These are phyloP conservation scores for Sinosuthora webbiana DNA, from an alignment of 2,113 vertebrate genomes.

Conservation along the genomic window DNA sequence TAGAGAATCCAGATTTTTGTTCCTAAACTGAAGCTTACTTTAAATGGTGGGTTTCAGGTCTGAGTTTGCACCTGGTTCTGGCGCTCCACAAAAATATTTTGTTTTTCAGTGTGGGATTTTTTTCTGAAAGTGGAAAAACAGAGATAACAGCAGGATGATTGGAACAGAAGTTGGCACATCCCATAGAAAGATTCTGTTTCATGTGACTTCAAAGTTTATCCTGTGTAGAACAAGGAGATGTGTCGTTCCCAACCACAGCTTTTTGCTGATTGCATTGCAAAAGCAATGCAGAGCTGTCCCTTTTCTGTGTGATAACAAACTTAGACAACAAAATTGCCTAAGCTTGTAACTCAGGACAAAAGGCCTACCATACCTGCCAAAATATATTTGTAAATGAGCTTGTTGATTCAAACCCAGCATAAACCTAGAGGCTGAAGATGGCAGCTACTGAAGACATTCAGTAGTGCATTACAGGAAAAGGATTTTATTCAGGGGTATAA, in stretches of 20 bases:
- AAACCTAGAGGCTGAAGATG: neutral
- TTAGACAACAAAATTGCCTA: conserved; percentile 11
- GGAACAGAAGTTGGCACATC: neutral
- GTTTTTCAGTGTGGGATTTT: neutral
- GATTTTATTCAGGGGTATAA: neutral
- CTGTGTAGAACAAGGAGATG: neutral
- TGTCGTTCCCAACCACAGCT: neutral
- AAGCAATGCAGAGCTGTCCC: neutral
- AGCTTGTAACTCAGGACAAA: neutral
- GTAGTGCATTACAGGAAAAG: neutral
- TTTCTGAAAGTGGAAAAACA: neutral
- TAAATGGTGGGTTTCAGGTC: neutral
- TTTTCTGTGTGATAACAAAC: neutral
- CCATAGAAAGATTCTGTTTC: neutral
- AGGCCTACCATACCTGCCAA: neutral
- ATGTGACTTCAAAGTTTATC: neutral
- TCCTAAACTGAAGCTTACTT: neutral
- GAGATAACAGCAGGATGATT: neutral
- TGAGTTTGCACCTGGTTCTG: neutral
- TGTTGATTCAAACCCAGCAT: neutral
- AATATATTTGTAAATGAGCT: neutral
- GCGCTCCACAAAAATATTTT: neutral
- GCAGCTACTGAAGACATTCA: neutral
- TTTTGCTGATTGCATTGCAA: neutral
- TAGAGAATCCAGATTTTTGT: neutral